A percentile compares a stretch with the other conserved stretches of the same genome.
These are phyloP conservation scores for Penaeus indicus DNA, from an alignment of 1,140 invertebrate genomes.

Conservation along the genomic window DNA sequence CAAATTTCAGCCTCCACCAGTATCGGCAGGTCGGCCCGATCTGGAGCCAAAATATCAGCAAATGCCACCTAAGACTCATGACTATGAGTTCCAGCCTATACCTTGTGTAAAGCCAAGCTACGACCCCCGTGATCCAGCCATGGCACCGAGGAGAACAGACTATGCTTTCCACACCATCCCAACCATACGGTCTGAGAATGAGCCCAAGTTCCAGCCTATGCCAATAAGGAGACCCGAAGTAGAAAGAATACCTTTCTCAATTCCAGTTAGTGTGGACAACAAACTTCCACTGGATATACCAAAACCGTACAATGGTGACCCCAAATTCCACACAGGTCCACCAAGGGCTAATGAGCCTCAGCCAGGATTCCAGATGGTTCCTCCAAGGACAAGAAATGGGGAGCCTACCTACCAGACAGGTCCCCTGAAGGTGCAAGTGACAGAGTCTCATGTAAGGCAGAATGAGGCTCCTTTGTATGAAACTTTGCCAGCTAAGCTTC, in stretches of 20 bases:
- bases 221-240: slow-evolving; percentile 38
- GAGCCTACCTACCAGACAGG: no score
- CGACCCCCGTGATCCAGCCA: no score
- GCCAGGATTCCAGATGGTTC: not conserved
- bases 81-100: no score
- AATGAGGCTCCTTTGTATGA: no score
- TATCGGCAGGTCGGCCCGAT: slow-evolving; percentile 29
- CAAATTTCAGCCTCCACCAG: slow-evolving; percentile 45
- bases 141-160: no score
- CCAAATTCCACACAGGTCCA: slow-evolving; percentile 43
- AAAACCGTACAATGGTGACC: slow-evolving; percentile 33
- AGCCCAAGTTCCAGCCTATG: slow-evolving; percentile 43
- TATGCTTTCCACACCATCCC: slow-evolving; percentile 4
- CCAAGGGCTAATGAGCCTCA: slow-evolving; percentile 33
- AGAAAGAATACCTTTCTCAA: not conserved
- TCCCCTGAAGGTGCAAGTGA: no score
- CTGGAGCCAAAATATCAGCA: slow-evolving; percentile 33
- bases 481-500: no score
- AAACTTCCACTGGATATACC: no score
- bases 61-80: not conserved
- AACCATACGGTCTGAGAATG: not conserved
- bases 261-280: not conserved
- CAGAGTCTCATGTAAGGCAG: no score
- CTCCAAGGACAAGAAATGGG: no score
- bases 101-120: no score